Evolutionary conservation across 2,888 invertebrate species (phyloP), one percentile per base, ranked within the genome.

Genomic region (Xestia ashworthii): DNA sequence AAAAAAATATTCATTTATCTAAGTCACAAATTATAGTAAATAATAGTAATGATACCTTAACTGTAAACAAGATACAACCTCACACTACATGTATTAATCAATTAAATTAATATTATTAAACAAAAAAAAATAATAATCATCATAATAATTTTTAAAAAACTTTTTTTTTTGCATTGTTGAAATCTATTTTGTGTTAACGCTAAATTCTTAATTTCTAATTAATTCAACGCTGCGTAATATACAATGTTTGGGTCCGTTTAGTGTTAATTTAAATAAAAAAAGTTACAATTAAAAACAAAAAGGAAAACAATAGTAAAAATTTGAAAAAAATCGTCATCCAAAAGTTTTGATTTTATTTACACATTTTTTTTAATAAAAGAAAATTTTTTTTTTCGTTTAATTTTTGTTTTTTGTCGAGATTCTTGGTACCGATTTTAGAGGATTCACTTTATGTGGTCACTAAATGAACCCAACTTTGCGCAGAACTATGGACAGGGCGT

Each of bases 1-100:
- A 95, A 96, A 96, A 90, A 95, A 95, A 95, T 86, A 88, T 95
- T 94, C 94, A 94, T 96, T 96, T 93, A 95, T 95, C 96, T 88
- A 96, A 95, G 90, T 94, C 95, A 95, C 95, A 93, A 95, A 94
- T 93, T 91, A 89, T 90, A 92, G 88, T 87, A 91, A 94, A 89
- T 91, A 90, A 87, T 88, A 90, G 85, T 91, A 93, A 91, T 88
- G 87, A 93, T 93, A 93, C 90, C 93, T 94, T 94, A 95, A 82
- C 65, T 75, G 72, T 83, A 93, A 93, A 94, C 93, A 95, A 95
- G 94, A 92, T 95, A 96, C 96, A 96, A 95, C 96, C 95, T 95
- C 96, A 95, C 95, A 88, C 96, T 96, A 96, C 95, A 94, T 91
- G 90, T 93, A 92, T 91, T 92, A 90, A 90, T 88, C 85, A 83